Evolutionary conservation across 2,113 vertebrate genomes (phyloP).

Genomic region (Carassius gibelio): DNA sequence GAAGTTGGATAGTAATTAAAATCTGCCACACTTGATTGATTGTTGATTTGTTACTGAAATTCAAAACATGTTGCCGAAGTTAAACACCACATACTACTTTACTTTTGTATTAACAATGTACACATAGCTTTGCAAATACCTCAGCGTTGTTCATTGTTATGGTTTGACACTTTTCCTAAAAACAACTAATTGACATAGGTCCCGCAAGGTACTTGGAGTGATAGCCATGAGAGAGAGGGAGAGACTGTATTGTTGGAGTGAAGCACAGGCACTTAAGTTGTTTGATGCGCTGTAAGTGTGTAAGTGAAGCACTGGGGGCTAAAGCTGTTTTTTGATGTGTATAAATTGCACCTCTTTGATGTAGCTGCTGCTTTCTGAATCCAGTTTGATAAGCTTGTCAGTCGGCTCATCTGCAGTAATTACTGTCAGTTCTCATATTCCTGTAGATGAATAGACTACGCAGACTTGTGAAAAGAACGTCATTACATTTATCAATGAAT

Average conservation of each 20-base stretch:
- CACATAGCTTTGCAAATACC: neutral
- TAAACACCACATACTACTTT: neutral
- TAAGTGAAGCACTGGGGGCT: conserved; percentile 37
- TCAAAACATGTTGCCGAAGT: neutral
- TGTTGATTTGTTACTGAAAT: neutral
- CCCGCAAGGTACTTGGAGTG: neutral
- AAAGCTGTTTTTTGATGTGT: conserved; percentile 46
- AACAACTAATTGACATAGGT: conserved; percentile 18
- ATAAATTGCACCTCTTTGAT: conserved; percentile 53
- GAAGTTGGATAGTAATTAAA: conserved; percentile 1
- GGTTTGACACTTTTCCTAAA: neutral
- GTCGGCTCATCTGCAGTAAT: conserved; percentile 52
- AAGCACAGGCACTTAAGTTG: conserved; percentile 41
- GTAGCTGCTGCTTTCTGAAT: conserved; percentile 49
- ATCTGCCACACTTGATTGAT: neutral
- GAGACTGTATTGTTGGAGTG: conserved; percentile 4
- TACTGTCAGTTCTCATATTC: conserved; percentile 44
- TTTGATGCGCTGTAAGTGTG: conserved; percentile 42
- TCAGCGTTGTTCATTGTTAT: neutral
- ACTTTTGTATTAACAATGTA: neutral
- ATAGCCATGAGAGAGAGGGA: neutral
- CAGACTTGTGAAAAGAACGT: conserved; percentile 39
- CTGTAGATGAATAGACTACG: conserved; percentile 39
- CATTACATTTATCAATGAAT: conserved; percentile 56
- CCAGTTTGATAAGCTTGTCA: conserved; percentile 57